These are phyloP conservation scores for Globodera ellingtonae DNA, from an alignment of 1,140 invertebrate species.

Conservation along the genomic window DNA sequence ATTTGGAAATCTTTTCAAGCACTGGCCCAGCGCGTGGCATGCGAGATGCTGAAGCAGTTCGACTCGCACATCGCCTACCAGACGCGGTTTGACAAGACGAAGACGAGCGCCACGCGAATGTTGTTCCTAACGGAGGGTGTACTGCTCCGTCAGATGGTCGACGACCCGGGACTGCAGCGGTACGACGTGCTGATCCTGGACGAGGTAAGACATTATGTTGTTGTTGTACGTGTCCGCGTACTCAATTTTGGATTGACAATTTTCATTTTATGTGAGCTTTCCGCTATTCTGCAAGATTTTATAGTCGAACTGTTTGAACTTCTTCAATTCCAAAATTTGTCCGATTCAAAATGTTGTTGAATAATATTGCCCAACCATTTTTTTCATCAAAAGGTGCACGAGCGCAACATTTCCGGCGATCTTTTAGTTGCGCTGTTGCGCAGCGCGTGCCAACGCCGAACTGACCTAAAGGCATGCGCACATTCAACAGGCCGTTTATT, in stretches of 20 bases:
- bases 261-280: no score
- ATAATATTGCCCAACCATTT: no score
- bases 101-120: conserved; percentile 83
- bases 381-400: conserved; percentile 20
- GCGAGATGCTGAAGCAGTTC: conserved; percentile 64
- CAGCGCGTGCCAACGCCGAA: conserved; percentile 76
- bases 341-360: no score
- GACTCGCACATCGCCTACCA: conserved; percentile 73
- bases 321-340: no score
- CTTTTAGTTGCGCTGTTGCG: conserved; percentile 89
- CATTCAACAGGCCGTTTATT: not conserved
- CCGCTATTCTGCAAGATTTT: no score
- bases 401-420: conserved; percentile 73
- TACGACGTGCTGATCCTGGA: conserved; percentile 80
- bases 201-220: conserved; percentile 74
- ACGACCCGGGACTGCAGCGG: conserved; percentile 65
- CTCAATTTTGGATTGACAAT: no score
- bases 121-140: conserved; percentile 95
- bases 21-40: conserved; percentile 81
- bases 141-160: conserved; percentile 77
- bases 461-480: conserved; percentile 70
- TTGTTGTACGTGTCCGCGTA: no score
- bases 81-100: conserved; percentile 90
- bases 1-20: conserved; percentile 36
- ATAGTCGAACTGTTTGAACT: no score